phyloP scores from a whole-genome alignment of 1,140 invertebrate species.

The Polyergus mexicanus region DNA sequence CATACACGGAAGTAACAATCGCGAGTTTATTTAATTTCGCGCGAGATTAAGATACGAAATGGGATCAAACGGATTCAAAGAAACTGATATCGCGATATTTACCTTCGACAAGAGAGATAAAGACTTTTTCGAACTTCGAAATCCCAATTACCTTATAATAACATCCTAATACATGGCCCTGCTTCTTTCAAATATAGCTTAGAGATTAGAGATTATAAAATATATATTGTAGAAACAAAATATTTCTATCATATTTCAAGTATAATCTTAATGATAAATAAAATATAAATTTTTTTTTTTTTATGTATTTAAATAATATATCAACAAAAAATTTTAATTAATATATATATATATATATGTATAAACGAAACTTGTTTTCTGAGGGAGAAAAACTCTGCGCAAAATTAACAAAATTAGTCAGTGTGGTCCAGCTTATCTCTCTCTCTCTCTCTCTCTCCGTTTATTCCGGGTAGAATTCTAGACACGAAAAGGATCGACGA shows the following conservation, averaged over 20 bases:
- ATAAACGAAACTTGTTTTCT: neutral
- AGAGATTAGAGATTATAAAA: too few species aligned
- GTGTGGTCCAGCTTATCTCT: neutral
- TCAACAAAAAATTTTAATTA: too few species aligned
- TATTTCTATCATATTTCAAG: too few species aligned
- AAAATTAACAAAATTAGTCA: neutral
- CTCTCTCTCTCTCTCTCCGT: neutral
- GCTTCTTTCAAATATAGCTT: neutral
- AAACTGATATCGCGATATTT: neutral
- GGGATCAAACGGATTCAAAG: neutral
- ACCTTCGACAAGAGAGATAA: neutral
- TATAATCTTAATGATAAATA: neutral
- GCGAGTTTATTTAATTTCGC: conserved; percentile 1
- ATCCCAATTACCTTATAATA: neutral
- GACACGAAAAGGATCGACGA: neutral
- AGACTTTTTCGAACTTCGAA: neutral
- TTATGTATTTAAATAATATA: too few species aligned
- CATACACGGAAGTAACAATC: neutral
- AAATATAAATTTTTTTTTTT: too few species aligned
- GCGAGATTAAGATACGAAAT: neutral
- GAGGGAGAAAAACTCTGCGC: neutral
- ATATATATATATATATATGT: neutral
- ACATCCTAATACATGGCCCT: neutral
- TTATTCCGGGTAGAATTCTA: neutral
- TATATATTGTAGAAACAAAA: too few species aligned